These are phyloP conservation scores for Scaptomyza montana DNA, from an alignment of 1,140 invertebrate genomes.

Conservation along the genomic window DNA sequence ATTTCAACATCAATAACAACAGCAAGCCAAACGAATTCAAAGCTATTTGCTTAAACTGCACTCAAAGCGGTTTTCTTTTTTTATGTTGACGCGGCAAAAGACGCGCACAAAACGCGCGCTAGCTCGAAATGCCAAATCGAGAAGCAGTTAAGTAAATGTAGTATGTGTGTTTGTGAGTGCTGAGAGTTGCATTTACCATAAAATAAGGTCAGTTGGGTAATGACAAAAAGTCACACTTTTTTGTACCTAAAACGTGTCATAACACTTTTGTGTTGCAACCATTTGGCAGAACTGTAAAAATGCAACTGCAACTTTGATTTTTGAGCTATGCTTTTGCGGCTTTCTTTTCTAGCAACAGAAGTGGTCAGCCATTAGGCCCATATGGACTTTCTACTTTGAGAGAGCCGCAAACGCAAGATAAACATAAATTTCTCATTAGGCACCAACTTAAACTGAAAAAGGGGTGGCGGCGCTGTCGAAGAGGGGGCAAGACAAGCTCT, in stretches of 20 bases:
- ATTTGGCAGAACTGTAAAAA: conserved; percentile 32
- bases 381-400: conserved; percentile 69
- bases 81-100: conserved; percentile 36
- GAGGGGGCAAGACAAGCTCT: conserved; percentile 35
- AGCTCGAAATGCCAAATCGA: conserved; percentile 28
- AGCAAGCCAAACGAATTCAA: conserved; percentile 13
- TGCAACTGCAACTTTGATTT: conserved; percentile 52
- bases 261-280: conserved; percentile 16
- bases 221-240: conserved; percentile 26
- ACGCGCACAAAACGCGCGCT: conserved; percentile 29
- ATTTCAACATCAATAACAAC: conserved; percentile 39
- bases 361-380: conserved; percentile 35
- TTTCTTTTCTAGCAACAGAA: conserved; percentile 50
- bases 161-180: conserved; percentile 6
- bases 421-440: conserved; percentile 80
- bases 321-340: conserved; percentile 27
- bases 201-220: conserved; percentile 80
- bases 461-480: background rate
- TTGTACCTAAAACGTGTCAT: conserved; percentile 65
- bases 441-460: conserved; percentile 37
- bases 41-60: conserved; percentile 20
- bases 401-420: conserved; percentile 37
- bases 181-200: conserved; percentile 31
- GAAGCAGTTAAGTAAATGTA: conserved; percentile 20
- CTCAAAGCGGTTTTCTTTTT: conserved; percentile 27